Evolutionary conservation across 2,113 vertebrate genomes (phyloP), one percentile per base, ranked within the genome.

Genomic region (Rhabdornis inornatus): DNA sequence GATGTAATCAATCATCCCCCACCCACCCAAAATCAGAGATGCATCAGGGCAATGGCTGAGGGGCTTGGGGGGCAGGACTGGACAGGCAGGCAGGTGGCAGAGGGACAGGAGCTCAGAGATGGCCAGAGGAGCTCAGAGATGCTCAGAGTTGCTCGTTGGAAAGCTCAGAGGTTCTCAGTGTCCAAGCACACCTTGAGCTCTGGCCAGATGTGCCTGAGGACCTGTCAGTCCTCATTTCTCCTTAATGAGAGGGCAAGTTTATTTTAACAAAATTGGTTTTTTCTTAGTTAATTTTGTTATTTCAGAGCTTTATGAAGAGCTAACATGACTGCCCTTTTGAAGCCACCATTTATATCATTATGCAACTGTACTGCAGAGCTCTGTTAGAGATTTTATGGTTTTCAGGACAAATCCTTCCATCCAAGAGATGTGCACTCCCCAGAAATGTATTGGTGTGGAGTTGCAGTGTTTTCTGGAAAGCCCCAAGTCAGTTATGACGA

Each of bases 11-110:
- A n/a, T n/a, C n/a, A n/a, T n/a, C 15, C 40, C 13, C 20, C n/a
- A 16, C 35, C 17, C 15, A 8, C 12, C 53, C 27, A 4, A 7
- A 66, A 37, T 3, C 8, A 10, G 14, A 35, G 44, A 7, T 39
- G 39, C 35, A 27, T 4, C 11, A 21, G 31, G 27, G 23, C 11
- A 15, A 4, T 17, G n/a, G 28, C 59, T 2, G 4, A 47, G 50
- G 33, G 35, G 21, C 31, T 0, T 22, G 31, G 31, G 35, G 33
- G 28, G 12, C 59, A 19, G 15, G n/a, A 7, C 2, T 22, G 53
- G 22, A 20, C 8, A 15, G 40, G 9, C 8, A 15, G 40, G 9
- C 0, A 11, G 20, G 31, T 0, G 6, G 42, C 61, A 28, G 56
- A 76, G 37, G 30, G 24, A 52, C 27, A 3, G 4, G 25, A 9